A percentile compares a stretch with the other conserved stretches of the same genome.
Evolutionary conservation across 2,888 invertebrate genomes (phyloP).

Genomic region (Hemicrepidius hirtus): DNA sequence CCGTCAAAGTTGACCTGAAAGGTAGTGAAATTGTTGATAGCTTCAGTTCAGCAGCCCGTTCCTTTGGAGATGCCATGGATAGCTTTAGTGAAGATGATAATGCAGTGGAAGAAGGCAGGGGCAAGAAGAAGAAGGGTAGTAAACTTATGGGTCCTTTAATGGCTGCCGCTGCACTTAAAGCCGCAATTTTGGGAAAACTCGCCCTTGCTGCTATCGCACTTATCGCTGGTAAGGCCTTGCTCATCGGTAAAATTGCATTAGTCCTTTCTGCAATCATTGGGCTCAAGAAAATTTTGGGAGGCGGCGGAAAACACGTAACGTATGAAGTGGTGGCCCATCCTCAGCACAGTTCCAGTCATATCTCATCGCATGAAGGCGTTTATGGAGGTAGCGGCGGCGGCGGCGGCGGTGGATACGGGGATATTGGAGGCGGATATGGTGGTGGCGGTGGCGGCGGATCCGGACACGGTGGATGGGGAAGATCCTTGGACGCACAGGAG

Average conservation of each 20-base stretch:
- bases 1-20: conserved; percentile 88
- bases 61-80: conserved; percentile 83
- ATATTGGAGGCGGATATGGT: conserved; percentile 72
- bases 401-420: conserved; percentile 76
- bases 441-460: conserved; percentile 76
- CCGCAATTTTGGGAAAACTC: conserved; percentile 85
- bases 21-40: conserved; percentile 89
- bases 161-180: conserved; percentile 84
- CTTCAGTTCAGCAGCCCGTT: conserved; percentile 86
- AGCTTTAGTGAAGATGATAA: conserved; percentile 77
- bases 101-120: conserved; percentile 80
- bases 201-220: conserved; percentile 88
- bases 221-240: conserved; percentile 89
- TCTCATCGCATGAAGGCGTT: conserved; percentile 80
- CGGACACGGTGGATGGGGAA: conserved; percentile 83
- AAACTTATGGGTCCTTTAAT: conserved; percentile 87
- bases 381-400: conserved; percentile 73
- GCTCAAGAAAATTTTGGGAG: conserved; percentile 86
- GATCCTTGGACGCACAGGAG: conserved; percentile 84
- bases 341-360: conserved; percentile 83
- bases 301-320: conserved; percentile 88
- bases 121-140: conserved; percentile 87
- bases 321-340: conserved; percentile 92
- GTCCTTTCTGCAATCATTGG: conserved; percentile 90
- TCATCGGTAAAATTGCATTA: conserved; percentile 89